Conservation (phyloP, 1,140 invertebrate genomes). For the Zophobas morio region DNA sequence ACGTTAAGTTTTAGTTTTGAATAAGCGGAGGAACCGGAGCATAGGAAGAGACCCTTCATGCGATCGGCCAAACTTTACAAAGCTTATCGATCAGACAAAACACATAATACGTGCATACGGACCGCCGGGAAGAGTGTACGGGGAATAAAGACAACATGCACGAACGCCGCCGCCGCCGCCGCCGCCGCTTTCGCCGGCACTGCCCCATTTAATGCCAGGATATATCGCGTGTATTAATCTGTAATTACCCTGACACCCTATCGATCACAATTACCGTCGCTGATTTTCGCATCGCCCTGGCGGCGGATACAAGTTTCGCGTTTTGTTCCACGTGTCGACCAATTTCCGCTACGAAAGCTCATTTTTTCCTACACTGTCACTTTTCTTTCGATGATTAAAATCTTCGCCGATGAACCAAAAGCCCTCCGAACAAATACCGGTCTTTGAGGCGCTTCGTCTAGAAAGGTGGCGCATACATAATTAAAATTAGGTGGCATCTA, state of each 20-base stretch:
- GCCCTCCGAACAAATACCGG: background rate
- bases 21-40: slow-evolving; percentile 31
- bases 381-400: too few relatives aligned
- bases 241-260: slow-evolving; percentile 34
- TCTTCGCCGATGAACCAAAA: too few relatives aligned
- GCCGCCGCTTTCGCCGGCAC: background rate
- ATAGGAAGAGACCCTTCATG: slow-evolving; percentile 37
- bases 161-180: slow-evolving; percentile 5
- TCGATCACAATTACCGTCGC: slow-evolving; percentile 6
- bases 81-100: slow-evolving; percentile 41
- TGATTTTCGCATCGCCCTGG: too few relatives aligned
- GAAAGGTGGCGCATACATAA: slow-evolving; percentile 41
- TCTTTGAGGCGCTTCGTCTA: slow-evolving; percentile 22
- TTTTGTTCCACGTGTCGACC: too few relatives aligned
- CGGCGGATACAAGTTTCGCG: too few relatives aligned
- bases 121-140: background rate
- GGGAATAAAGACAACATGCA: slow-evolving; percentile 25
- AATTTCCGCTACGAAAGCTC: too few relatives aligned
- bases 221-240: slow-evolving; percentile 23
- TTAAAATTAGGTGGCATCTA: slow-evolving; percentile 34
- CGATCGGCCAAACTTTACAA: slow-evolving; percentile 32
- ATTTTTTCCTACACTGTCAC: too few relatives aligned
- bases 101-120: slow-evolving; percentile 12
- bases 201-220: slow-evolving; percentile 23
- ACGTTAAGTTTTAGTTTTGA: slow-evolving; percentile 42